Conservation (phyloP, 2,113 vertebrate species). For the Papio anubis region DNA sequence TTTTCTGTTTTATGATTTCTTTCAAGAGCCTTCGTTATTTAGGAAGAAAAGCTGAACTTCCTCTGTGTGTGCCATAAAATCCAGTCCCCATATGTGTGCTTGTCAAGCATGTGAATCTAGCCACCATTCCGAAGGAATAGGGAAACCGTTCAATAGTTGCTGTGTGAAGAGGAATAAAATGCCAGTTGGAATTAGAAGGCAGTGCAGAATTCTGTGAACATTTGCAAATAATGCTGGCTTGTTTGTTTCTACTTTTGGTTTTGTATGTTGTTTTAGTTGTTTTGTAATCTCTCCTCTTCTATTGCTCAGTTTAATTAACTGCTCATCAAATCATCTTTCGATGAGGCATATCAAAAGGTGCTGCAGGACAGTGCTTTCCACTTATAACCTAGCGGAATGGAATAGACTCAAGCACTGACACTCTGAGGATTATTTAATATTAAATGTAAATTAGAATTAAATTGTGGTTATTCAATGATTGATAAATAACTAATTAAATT, state of each 20-base stretch:
- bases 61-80: not conserved
- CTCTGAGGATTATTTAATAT: not conserved
- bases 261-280: not conserved
- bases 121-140: not conserved
- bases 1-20: slow-evolving; percentile 21
- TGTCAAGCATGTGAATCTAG: not conserved
- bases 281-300: not conserved
- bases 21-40: slow-evolving; percentile 41
- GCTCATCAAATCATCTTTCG: not conserved
- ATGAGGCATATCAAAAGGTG: not conserved
- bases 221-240: not conserved
- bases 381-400: not conserved
- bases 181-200: not conserved
- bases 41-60: slow-evolving; percentile 21
- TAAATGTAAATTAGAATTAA: slow-evolving; percentile 18
- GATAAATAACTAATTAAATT: not conserved
- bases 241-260: not conserved
- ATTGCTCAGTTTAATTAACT: not conserved
- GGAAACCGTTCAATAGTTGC: not conserved
- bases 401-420: not conserved
- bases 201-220: not conserved
- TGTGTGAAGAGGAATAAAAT: not conserved
- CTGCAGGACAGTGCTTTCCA: not conserved
- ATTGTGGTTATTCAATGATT: not conserved
- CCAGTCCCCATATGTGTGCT: not conserved